Evolutionary conservation across 2,113 vertebrate species (phyloP), one percentile per base, ranked within the genome.

Genomic region (Malurus melanocephalus): DNA sequence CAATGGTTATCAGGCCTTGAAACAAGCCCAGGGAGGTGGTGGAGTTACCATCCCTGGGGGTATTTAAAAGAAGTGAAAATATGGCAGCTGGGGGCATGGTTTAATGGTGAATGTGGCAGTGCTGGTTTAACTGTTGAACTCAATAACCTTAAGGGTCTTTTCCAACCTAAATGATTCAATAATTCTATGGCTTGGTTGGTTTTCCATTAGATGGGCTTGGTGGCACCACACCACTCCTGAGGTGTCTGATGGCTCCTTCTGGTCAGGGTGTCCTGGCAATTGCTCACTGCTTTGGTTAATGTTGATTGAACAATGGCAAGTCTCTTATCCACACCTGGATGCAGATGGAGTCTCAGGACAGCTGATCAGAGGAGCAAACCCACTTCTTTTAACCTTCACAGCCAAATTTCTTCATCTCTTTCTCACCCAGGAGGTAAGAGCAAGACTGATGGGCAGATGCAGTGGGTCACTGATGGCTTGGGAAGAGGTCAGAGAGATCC

Each of bases 1-100:
- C 18, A 40, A 12, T 30, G 5, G 10, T 35, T 9, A 5, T 30
- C 26, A 69, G 16, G 11, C 16, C 10, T 4, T 77, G 53, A 22
- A 6, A n/a, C 4, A 46, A 28, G 48, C 22, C n/a, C 28, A 52
- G 38, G 26, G 22, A 35, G 52, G 30, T 35, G 38, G 33, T 28
- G 0, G 28, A 51, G n/a, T 46, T 16, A 4, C n/a, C 11, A 38
- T 14, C 17, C 17, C 13, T 26, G 18, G 27, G 23, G 13, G 11
- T 24, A 13, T 42, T 56, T 11, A 12, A 26, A 28, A 28, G 7
- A 27, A 0, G 0, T 10, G 11, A 22, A 35, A n/a, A 46, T 52
- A 16, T 68, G 55, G 24, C 3, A 6, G 16, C 1, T 56, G 33
- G 26, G 13, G 30, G 15, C 9, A 17, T 2, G 3, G 43, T 68